These are phyloP conservation scores for Cromileptes altivelis DNA, from an alignment of 2,113 vertebrate genomes.

Conservation along the genomic window DNA sequence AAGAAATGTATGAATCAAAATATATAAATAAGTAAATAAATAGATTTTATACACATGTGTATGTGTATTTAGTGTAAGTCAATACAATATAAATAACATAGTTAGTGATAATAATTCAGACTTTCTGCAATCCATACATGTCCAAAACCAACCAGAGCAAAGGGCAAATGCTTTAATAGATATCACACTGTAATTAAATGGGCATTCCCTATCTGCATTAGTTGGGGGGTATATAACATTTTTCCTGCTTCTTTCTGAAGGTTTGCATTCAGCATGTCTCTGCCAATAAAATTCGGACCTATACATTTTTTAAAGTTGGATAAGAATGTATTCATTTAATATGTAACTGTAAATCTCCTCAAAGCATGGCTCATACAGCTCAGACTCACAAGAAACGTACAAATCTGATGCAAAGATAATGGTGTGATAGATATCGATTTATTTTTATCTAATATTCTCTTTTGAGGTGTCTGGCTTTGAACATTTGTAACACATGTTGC, in stretches of 20 bases:
- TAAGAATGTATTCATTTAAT: neutral
- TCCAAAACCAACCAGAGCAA: neutral
- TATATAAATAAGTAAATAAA: no score
- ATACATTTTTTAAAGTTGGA: neutral
- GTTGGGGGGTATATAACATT: neutral
- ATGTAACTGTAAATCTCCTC: neutral
- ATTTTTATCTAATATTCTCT: neutral
- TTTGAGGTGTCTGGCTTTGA: neutral
- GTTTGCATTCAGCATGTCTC: neutral
- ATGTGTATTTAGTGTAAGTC: no score
- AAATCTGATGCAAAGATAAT: neutral
- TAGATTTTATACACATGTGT: no score
- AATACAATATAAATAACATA: neutral
- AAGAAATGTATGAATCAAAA: neutral
- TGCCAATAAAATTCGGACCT: conserved; percentile 3
- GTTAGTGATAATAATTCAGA: neutral
- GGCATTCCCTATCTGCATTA: neutral
- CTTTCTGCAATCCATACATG: neutral
- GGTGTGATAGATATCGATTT: neutral
- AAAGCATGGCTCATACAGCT: neutral
- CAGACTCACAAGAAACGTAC: neutral
- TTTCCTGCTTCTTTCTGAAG: neutral
- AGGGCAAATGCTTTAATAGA: rapidly evolving
- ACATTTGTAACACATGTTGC: neutral
- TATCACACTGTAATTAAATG: neutral